A percentile compares a stretch with the other conserved stretches of the same genome.
phyloP scores from a whole-genome alignment of 2,888 invertebrate genomes.

The Elegia similella region DNA sequence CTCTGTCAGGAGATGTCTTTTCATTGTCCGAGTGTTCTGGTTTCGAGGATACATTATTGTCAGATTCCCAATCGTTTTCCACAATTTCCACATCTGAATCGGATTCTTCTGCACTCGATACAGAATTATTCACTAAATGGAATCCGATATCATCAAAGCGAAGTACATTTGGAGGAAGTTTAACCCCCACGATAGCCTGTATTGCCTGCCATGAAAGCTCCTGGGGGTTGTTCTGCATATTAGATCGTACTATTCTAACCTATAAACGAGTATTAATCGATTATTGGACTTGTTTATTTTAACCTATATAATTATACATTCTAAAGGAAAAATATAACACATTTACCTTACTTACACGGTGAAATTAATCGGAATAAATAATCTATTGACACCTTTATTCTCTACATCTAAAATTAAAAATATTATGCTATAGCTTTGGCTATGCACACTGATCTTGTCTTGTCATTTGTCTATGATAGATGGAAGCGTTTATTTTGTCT shows the following conservation, averaged over 20 bases:
- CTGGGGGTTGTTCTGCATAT: constrained; percentile 83
- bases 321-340: constrained; percentile 27
- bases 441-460: constrained; percentile 8
- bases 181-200: constrained; percentile 80
- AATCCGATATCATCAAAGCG: constrained; percentile 79
- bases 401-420: constrained; percentile 83
- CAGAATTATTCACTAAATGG: constrained; percentile 71
- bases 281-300: constrained; percentile 54
- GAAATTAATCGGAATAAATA: constrained; percentile 51
- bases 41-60: constrained; percentile 71
- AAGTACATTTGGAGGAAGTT: constrained; percentile 77
- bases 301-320: constrained; percentile 31
- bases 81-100: constrained; percentile 80
- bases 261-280: constrained; percentile 75
- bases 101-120: constrained; percentile 72
- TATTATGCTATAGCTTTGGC: constrained; percentile 64
- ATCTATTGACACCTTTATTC: constrained; percentile 72
- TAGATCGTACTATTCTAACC: constrained; percentile 81
- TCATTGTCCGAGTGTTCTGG: constrained; percentile 76
- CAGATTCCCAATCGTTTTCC: constrained; percentile 77
- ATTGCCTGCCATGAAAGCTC: constrained; percentile 83
- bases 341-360: constrained; percentile 71
- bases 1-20: constrained; percentile 69
- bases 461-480: not conserved
- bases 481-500: not conserved